Evolutionary conservation across 2,113 vertebrate species (phyloP), one percentile per base, ranked within the genome.

Genomic region (Calyptomena viridis): DNA sequence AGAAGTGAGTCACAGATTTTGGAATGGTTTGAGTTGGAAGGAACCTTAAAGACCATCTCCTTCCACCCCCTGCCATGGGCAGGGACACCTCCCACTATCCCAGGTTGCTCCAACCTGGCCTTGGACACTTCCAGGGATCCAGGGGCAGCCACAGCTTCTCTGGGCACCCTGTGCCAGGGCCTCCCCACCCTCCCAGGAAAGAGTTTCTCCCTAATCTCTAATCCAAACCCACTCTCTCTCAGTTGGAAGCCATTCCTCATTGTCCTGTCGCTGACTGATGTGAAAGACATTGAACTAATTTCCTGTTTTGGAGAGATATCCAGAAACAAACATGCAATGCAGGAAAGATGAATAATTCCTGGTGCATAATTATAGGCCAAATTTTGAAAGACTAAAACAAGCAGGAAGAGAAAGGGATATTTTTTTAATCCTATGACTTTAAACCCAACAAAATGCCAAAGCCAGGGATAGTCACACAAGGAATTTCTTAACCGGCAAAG

Each of bases 141-240:
- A n/a, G 47, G 12, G 16, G 11, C 9, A 76, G 53, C 39, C 62
- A 40, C 62, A 83, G 62, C 24, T 75, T 12, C 53, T 35, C 87
- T 40, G 40, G 24, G n/a, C 47, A 62, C 3, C 13, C 46, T 89
- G 46, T 68, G 24, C 55, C 78, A 76, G 47, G 21, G 40, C 40
- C 14, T 47, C 0, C 0, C 40, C 31, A 33, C 18, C 8, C 49
- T 42, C 56, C 0, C 35, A 84, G 42, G 21, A 31, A 24, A 63
- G 2, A 7, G 28, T 77, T 84, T 9, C 40, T 56, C 12, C 49
- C 31, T 58, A 69, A 0, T 77, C 35, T 49, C 31, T 31, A 5
- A 63, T 49, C 47, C 31, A 55, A 76, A 83, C 35, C 40, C 49
- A 40, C 6, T 49, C 22, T 56, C 39, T 22, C 14, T 27, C 46